Percentiles rank a stretch among this genome's conserved stretches.
These are phyloP conservation scores for Xestia sexstrigata DNA, from an alignment of 2,888 invertebrate species.

Conservation along the genomic window DNA sequence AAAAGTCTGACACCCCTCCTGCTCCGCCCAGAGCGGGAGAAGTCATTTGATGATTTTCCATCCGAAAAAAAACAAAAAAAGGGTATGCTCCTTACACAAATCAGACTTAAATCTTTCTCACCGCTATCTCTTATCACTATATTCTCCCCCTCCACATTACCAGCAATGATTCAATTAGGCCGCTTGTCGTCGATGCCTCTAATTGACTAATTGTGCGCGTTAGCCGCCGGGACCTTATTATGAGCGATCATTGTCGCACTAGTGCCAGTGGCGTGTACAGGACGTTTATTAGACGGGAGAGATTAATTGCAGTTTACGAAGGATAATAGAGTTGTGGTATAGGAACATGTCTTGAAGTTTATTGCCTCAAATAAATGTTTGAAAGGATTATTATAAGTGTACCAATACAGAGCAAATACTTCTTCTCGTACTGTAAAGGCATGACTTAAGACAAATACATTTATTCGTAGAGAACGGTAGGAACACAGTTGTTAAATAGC, in stretches of 20 bases:
- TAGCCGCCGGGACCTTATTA: constrained; percentile 39
- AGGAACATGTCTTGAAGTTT: background rate
- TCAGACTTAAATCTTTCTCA: background rate
- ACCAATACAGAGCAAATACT: background rate
- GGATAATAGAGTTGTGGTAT: background rate
- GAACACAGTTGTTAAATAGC: too few relatives aligned
- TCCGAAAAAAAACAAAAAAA: too few relatives aligned
- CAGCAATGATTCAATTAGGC: constrained; percentile 55
- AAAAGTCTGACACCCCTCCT: too few relatives aligned
- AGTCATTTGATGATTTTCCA: too few relatives aligned
- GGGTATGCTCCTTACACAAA: too few relatives aligned
- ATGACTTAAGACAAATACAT: background rate
- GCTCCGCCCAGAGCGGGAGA: too few relatives aligned
- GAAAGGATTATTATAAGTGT: background rate
- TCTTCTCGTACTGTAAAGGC: background rate
- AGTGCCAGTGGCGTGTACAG: background rate
- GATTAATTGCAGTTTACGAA: background rate
- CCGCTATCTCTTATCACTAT: constrained; percentile 21
- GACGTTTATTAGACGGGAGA: background rate
- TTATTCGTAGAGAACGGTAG: background rate
- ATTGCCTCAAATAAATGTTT: background rate
- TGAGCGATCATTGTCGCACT: constrained; percentile 15
- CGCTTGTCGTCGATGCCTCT: constrained; percentile 36
- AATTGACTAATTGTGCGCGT: constrained; percentile 58
- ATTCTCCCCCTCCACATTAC: constrained; percentile 10